Evolutionary conservation across 64 coral and sea anemone species (phyloP).

Genomic region (Pocillopora damicornis): DNA sequence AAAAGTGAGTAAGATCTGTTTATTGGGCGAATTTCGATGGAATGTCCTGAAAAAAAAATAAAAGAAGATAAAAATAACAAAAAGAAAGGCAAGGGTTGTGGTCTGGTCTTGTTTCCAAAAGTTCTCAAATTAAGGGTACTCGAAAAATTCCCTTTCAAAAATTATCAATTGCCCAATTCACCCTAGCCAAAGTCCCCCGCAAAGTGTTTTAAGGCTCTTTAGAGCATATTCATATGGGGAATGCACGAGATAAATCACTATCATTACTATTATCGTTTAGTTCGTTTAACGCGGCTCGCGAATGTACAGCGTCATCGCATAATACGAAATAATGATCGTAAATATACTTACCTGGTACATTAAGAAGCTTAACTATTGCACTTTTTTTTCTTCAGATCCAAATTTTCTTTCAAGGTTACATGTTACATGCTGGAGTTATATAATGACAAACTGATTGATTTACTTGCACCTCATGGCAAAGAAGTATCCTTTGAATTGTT

Average conservation of each 20-base stretch:
- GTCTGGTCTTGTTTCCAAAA: too few species aligned
- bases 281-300: too few species aligned
- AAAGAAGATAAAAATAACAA: too few species aligned
- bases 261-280: too few species aligned
- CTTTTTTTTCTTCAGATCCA: slow-evolving; percentile 52
- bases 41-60: not conserved
- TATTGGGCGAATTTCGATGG: not conserved
- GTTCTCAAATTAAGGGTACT: not conserved
- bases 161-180: not conserved
- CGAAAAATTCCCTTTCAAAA: not conserved
- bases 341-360: not conserved
- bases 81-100: too few species aligned
- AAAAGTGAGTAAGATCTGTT: slow-evolving; percentile 63
- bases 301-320: too few species aligned
- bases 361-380: too few species aligned
- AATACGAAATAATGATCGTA: not conserved
- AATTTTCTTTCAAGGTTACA: slow-evolving; percentile 84
- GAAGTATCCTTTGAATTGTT: slow-evolving; percentile 57
- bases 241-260: too few species aligned
- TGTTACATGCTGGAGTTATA: slow-evolving; percentile 96
- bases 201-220: too few species aligned
- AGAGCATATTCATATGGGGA: too few species aligned
- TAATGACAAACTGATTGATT: slow-evolving; percentile 87
- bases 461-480: slow-evolving; percentile 66
- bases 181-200: not conserved